These are phyloP conservation scores for Apteryx mantelli DNA, from an alignment of 2,113 vertebrate genomes.

Conservation along the genomic window DNA sequence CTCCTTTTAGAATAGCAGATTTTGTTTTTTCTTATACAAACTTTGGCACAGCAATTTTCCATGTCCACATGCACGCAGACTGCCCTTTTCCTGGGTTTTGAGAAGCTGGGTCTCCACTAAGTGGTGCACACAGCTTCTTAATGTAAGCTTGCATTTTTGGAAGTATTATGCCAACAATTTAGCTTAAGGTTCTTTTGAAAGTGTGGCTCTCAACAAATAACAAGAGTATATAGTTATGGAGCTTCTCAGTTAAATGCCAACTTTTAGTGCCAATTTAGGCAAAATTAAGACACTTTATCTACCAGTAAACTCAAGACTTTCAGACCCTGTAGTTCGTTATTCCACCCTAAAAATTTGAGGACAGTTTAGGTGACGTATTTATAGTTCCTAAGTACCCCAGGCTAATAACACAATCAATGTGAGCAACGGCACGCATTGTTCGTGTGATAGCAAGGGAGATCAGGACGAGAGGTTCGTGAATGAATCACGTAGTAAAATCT, in stretches of 20 bases:
- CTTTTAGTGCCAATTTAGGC: background rate
- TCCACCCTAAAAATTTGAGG: background rate
- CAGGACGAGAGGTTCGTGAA: background rate
- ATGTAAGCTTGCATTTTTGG: background rate
- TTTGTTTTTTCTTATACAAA: constrained; percentile 24
- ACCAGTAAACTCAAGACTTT: background rate
- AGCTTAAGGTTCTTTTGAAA: background rate
- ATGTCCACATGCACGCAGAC: background rate
- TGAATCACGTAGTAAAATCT: background rate
- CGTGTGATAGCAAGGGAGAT: background rate
- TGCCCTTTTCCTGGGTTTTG: background rate
- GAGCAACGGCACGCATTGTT: constrained; percentile 16
- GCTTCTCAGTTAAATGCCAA: background rate
- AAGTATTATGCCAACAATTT: background rate
- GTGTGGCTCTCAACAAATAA: background rate
- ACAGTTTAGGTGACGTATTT: constrained; percentile 3
- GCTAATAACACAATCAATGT: background rate
- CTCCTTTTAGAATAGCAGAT: background rate
- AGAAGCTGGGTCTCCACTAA: background rate
- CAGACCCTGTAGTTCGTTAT: background rate
- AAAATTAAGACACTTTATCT: background rate
- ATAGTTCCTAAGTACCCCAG: background rate
- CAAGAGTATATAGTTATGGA: background rate
- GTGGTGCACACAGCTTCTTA: background rate
- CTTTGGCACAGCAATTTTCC: constrained; percentile 1